Evolutionary conservation across 2,113 vertebrate species (phyloP), one percentile per base, ranked within the genome.

Genomic region (Onychostoma macrolepis): DNA sequence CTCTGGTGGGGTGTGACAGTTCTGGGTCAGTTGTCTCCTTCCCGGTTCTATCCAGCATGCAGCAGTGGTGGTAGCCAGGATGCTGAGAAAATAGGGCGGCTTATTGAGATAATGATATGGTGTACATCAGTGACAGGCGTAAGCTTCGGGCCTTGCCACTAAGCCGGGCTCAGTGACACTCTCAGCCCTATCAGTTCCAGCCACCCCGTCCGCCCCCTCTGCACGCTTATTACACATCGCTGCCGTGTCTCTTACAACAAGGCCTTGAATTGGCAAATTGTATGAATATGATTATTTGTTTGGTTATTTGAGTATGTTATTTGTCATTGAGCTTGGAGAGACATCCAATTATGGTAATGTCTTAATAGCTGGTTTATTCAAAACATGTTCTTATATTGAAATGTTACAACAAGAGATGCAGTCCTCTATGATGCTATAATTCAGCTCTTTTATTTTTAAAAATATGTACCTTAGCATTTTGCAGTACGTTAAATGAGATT

Each of bases 31-130:
- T 93, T 90, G 88, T 75, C 92, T 88, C 87, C 85, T 71, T 82
- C 50, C 86, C 48, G 88, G 88, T 93, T 94, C 94, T 94, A 93
- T 93, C 84, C 88, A 88, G 90, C 92, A 90, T 88, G 91, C 30
- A 71, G 91, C 86, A 89, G 90, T 86, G 91, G 89, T 82, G 89
- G 91, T 93, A 90, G 92, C 91, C 56, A 92, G 91, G 92, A 92
- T 87, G 90, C 36, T 89, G 65, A 88, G 88, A 95, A 94, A 94
- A 94, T 94, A 92, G 93, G 92, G 89, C 90, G 89, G 92, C 92
- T 94, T 94, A 94, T 95, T 93, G 92, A 93, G 94, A 93, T 94
- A 93, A 93, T 94, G 93, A 94, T 91, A 90, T 91, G 89, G 91
- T 92, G 88, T 93, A 93, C 91, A 91, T 90, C 85, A 88, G 92